Base-by-base conservation (phyloP, 2,797 vertebrate genomes). In the Psittacula derbiana region DNA sequence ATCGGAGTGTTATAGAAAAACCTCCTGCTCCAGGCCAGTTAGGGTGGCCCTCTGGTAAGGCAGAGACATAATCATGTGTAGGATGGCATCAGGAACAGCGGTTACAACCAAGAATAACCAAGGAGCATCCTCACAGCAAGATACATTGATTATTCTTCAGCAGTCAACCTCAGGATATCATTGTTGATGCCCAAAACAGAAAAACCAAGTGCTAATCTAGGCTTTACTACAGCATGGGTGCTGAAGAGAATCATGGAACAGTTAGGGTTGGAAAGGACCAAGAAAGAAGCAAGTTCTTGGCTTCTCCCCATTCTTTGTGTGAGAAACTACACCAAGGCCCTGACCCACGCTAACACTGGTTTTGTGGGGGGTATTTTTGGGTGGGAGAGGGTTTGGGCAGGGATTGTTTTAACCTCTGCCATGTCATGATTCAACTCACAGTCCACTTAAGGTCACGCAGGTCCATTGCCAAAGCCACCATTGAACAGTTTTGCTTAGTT, bases 311-410 rank as follows among this genome's bases (percentile, higher is more conserved):
- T 40, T 53, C 16, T 60, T 53, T 3, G 1, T 21, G 18, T 30
- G 20, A 86, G 16, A 82, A 94, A 62, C 6, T 11, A 24, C 21
- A 75, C 4, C 24, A 60, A 84, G 36, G 64, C 33, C 46, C 41
- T 46, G 24, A 85, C 18, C 4, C 43, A 36, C 0, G 1, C 8
- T 58, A 58, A 66, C 20, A 19, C 3, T 38, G 21, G 6, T n/a
- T 65, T 31, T 46, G 23, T 12, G n/a, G 14, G 3, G 1, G 0
- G 0, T 6, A 46, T 60, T 43, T 44, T 8, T 2, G 4, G 1
- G 8, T 5, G 14, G 6, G 4, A 33, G 10, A 41, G 4, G 2
- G 19, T 36, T 74, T 78, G 36, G 38, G 43, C 10, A 74, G 36
- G 24, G 27, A 50, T 53, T 21, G 16, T 40, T 88, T 47, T 55